Base-by-base conservation (phyloP, 2,797 vertebrate species). In the Anguilla marmorata region DNA sequence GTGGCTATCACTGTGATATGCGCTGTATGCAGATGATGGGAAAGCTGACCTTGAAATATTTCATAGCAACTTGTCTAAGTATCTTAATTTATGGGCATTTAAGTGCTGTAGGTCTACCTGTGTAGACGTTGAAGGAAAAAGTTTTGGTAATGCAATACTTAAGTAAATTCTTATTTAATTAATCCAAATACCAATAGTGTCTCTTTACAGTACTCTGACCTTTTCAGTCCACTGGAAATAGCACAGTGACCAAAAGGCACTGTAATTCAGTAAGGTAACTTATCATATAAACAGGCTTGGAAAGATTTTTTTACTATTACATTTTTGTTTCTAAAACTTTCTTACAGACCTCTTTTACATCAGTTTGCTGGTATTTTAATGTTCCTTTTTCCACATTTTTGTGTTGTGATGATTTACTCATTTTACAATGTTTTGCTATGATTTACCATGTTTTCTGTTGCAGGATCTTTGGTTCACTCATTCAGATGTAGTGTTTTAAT, bases 401-500 rank as follows among this genome's bases (percentile, higher is more conserved):
- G 33, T 48, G 33, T 14, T 37, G 30, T 37, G 30, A 37, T 37
- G 0, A 3, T 80, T 76, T 76, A 41, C 37, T 41, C 37, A 41
- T 41, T 63, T 19, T 63, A 60, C 21, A 52, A 52, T 52, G 50
- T 52, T 60, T 60, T n/a, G 2, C 41, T 6, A 80, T 80, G 11
- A 33, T 37, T 74, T 74, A 3, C 72, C 11, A 3, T 74, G 37
- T n/a, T 24, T 48, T 9, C 45, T 12, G 16, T 82, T 82, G 19
- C 24, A 2, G 41, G 45, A 5, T 58, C 50, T 84, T 84, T 19
- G 74, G 37, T 79, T 48, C 6, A 27, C 27, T 84, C n/a, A 54
- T 58, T 83, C 48, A 52, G 80, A 48, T 19, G 19, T 45, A n/a
- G 80, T 83, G 80, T 52, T 52, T 83, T 56, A 54, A 84, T 84